Conservation (phyloP, 37 sponge, comb jelly and placozoan species). For the Geodia barretti region DNA sequence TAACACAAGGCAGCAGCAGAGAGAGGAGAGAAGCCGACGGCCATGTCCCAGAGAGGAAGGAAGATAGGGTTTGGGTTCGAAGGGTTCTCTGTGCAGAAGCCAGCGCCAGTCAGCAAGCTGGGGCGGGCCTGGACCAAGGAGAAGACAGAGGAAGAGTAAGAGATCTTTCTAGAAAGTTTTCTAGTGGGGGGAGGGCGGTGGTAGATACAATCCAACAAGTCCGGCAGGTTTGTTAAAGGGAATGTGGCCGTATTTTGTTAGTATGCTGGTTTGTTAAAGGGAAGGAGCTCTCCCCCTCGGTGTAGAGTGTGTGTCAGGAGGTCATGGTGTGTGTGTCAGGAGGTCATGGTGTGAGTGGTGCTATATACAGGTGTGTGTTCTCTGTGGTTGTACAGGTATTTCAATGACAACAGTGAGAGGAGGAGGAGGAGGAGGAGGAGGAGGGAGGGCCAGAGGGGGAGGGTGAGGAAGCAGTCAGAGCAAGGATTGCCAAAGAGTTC, state of each 20-base stretch:
- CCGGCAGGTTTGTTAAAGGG: background rate
- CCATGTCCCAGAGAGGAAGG: constrained; percentile 25
- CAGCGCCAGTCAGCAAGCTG: constrained; percentile 18
- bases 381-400: constrained; percentile 16
- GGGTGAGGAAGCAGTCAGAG: constrained; percentile 15
- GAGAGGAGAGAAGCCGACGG: too few relatives aligned
- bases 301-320: background rate
- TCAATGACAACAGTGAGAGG: constrained; percentile 27
- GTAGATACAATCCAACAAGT: too few relatives aligned
- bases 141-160: constrained; percentile 52
- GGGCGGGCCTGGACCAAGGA: background rate
- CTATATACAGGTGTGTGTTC: background rate
- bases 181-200: too few relatives aligned
- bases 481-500: constrained; percentile 22
- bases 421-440: constrained; percentile 20
- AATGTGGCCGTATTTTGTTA: background rate
- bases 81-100: constrained; percentile 33
- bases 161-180: background rate
- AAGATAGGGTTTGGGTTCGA: constrained; percentile 36
- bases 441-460: constrained; percentile 15
- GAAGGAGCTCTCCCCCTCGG: background rate
- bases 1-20: too few relatives aligned
- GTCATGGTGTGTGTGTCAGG: background rate
- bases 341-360: background rate
- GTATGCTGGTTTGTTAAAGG: background rate